A percentile compares a stretch with the other conserved stretches of the same genome.
Evolutionary conservation across 2,113 vertebrate genomes (phyloP).

Genomic region (Aviceda subcristata): DNA sequence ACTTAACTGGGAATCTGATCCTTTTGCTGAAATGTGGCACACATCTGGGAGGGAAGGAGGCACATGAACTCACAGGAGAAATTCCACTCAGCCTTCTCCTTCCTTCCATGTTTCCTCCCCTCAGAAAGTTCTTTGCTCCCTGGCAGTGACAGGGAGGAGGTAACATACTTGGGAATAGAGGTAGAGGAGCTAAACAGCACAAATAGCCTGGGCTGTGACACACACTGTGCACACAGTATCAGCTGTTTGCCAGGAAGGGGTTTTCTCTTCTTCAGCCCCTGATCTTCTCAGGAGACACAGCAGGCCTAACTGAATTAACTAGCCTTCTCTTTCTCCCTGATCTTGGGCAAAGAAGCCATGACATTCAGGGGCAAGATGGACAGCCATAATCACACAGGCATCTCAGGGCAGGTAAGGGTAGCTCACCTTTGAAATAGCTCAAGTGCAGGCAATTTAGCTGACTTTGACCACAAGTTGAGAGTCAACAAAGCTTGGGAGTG

Average conservation of each 20-base stretch:
- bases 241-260: not conserved
- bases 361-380: not conserved
- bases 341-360: not conserved
- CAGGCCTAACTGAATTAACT: not conserved
- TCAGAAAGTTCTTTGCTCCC: not conserved
- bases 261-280: not conserved
- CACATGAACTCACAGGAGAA: not conserved
- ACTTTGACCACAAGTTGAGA: not conserved
- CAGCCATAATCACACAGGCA: not conserved
- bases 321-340: not conserved
- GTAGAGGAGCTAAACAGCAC: not conserved
- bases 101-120: not conserved
- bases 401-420: not conserved
- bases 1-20: not conserved
- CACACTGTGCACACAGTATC: no score
- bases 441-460: not conserved
- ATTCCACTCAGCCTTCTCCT: not conserved
- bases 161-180: not conserved
- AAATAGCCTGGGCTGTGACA: not conserved
- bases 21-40: not conserved
- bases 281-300: not conserved
- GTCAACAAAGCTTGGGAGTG: not conserved
- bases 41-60: not conserved
- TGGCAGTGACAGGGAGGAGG: not conserved
- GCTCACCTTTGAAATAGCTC: not conserved